Conservation (phyloP, 2,888 invertebrate genomes). For the Drosophila melanocephala region DNA sequence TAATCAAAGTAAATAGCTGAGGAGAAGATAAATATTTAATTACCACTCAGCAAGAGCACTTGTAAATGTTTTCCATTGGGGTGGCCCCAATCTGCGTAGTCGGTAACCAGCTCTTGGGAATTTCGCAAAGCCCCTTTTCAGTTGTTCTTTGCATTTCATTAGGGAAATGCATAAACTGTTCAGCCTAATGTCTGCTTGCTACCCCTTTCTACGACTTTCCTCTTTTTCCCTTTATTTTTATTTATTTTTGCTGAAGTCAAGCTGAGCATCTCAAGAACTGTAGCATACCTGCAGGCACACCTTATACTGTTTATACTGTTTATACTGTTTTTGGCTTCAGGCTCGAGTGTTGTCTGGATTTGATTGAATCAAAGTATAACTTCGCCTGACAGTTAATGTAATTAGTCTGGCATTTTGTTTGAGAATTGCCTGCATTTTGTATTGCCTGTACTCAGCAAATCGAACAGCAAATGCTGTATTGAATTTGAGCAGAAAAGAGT, state of each 20-base stretch:
- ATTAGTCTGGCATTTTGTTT: constrained; percentile 50
- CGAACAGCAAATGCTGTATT: not conserved
- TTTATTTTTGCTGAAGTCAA: constrained; percentile 11
- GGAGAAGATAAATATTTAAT: constrained; percentile 70
- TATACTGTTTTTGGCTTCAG: constrained; percentile 2
- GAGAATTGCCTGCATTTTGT: constrained; percentile 18
- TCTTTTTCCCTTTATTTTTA: not conserved
- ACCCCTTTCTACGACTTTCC: not conserved
- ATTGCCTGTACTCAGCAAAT: constrained; percentile 1
- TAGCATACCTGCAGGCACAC: constrained; percentile 34
- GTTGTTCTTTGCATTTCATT: constrained; percentile 72
- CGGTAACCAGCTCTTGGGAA: constrained; percentile 31
- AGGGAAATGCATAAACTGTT: constrained; percentile 65
- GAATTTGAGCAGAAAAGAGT: not conserved
- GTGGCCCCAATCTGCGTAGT: constrained; percentile 23
- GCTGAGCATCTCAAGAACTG: constrained; percentile 41
- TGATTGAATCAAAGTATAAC: constrained; percentile 52
- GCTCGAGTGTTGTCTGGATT: constrained; percentile 30
- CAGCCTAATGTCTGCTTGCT: not conserved
- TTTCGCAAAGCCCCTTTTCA: constrained; percentile 31
- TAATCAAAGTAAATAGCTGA: constrained; percentile 71
- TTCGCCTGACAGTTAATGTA: constrained; percentile 57
- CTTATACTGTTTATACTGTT: not conserved
- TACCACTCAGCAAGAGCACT: constrained; percentile 61
- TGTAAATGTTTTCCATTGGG: constrained; percentile 50